Evolutionary conservation across 2,113 vertebrate species (phyloP), one percentile per base, ranked within the genome.

Genomic region (Collichthys lucidus): DNA sequence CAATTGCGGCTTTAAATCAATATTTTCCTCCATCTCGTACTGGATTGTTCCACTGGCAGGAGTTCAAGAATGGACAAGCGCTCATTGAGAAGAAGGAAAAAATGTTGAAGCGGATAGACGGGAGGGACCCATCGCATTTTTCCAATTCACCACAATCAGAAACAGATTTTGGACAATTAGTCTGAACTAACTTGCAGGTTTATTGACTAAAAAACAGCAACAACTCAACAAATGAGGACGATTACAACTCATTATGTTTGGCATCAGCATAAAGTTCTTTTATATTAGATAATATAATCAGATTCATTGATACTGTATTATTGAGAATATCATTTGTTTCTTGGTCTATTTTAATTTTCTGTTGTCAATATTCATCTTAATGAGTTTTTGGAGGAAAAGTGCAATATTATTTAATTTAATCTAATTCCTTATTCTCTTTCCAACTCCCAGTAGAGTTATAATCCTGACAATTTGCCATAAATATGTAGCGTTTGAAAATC

Each of bases 141-240:
- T 92, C 82, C 85, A 78, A 90, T 90, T 81, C 76, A 83, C 88
- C 90, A 89, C 93, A 93, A 92, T 92, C 88, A 84, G 77, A 92
- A 94, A 92, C 93, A 93, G 77, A 91, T 91, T 93, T 86, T 59
- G 73, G 74, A 77, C 79, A 90, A 92, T 93, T 91, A 90, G 85
- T 71, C 71, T 56, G 85, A 83, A 77, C 69, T 31, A 81, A 80
- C 79, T 78, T 52, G 17, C 49, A 83, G 69, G 64, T 85, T 88
- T 89, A 86, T 82, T 78, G 76, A 82, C 70, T 77, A 61, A 78
- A 90, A 83, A 57, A 75, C 35, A 74, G 62, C 63, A 74, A 82
- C 29, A 16, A 55, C 53, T 49, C 47, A 80, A 24, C 53, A 74
- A 66, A 82, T 22, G 40, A 81, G 71, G 84, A 76, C 22, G 4